Evolutionary conservation across 2,888 invertebrate species (phyloP).

Genomic region (Holacanthella duospinosa): DNA sequence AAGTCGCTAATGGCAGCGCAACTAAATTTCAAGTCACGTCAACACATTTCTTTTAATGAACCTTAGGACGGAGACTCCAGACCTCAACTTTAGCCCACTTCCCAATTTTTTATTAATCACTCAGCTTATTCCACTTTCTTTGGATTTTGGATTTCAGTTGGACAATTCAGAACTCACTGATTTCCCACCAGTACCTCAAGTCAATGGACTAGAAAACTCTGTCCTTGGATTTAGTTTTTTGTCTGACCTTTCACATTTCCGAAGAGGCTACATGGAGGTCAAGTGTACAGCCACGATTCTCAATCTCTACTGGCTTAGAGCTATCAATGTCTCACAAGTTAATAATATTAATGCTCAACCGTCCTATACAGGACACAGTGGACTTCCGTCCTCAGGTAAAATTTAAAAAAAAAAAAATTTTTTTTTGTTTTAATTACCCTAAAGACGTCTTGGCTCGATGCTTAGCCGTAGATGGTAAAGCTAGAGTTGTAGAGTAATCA

Average conservation of each 20-base stretch:
- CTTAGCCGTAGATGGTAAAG: too few species aligned
- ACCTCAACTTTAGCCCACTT: not conserved
- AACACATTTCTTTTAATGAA: not conserved
- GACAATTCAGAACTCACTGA: not conserved
- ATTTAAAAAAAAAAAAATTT: too few species aligned
- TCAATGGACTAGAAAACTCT: conserved; percentile 34
- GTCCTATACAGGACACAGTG: conserved; percentile 34
- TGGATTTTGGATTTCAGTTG: not conserved
- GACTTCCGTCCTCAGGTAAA: conserved; percentile 21
- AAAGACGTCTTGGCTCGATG: too few species aligned
- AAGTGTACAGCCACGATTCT: conserved; percentile 34
- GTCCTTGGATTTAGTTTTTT: conserved; percentile 33
- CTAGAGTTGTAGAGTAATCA: too few species aligned
- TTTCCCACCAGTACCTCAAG: conserved; percentile 4
- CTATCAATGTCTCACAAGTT: conserved; percentile 27
- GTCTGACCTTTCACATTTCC: conserved; percentile 31
- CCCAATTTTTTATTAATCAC: not conserved
- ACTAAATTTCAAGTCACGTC: not conserved
- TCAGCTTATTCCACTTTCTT: too few species aligned
- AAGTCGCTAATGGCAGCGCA: not conserved
- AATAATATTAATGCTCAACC: conserved; percentile 38
- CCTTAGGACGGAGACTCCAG: not conserved
- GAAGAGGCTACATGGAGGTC: conserved; percentile 3
- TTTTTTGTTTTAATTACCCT: too few species aligned
- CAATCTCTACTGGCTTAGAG: conserved; percentile 34